Evolutionary conservation across 23 tunicate genomes (phyloP), one percentile per base, ranked within the genome.

Genomic region (Botrylloides violaceus): DNA sequence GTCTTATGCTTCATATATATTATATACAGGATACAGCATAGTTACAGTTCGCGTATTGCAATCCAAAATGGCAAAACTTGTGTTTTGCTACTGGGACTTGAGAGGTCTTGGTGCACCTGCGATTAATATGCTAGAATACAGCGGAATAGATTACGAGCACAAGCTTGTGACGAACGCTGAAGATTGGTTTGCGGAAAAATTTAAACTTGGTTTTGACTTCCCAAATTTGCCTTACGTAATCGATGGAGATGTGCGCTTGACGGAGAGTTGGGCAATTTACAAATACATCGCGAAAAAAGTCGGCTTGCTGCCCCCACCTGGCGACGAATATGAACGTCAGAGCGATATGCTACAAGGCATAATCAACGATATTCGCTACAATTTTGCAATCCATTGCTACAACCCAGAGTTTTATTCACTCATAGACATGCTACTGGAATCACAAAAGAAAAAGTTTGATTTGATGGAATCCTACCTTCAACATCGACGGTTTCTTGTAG

Each of bases 181-280:
- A 21, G 39, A 75, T 32, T 76, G 80, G 80, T 30, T 36, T 7
- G 64, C 20, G 9, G 72, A 63, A 39, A 63, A 76, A 39, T 64
- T 64, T 62, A 59, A 36, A 7, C 29, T 65, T 20, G 62, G 70
- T 25, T 33, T 77, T 1, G 82, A 68, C 38, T 83, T 83, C 75
- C 88, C 88, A 32, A 83, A 83, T 70, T 50, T 83, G 4, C 88
- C 88, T 0, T 83, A 76, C 64, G 36, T 29, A 35, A 58, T 76
- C 26, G 88, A 83, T 39, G 77, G 82, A 4, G 88, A 83, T 57
- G 38, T 83, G 20, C 36, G 43, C 21, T 15, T 83, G 12, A 65
- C 77, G 19, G 82, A 83, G 36, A 65, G 70, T 31, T 23, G 38
- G 0, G 77, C 73, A n/a, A 76, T 72, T 12, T 33, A 48, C 35